These are phyloP conservation scores for Euphonia xanthogaster DNA, from an alignment of 2,797 vertebrate genomes.

Conservation along the genomic window DNA sequence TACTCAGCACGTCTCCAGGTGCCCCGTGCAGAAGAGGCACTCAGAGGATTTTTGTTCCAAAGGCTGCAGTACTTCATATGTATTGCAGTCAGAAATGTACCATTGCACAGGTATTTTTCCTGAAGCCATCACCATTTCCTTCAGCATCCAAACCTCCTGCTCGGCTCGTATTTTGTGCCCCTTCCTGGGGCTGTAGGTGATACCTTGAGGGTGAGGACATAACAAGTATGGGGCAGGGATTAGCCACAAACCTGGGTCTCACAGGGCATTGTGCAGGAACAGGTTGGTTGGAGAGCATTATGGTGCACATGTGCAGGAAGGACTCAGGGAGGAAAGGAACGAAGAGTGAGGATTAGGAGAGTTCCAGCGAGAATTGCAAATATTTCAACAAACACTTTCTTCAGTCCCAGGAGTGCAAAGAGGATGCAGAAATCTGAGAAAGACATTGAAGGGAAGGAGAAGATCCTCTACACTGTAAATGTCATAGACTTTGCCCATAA, in stretches of 20 bases:
- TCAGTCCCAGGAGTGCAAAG: neutral
- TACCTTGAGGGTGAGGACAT: neutral
- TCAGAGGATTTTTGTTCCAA: neutral
- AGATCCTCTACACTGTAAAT: neutral
- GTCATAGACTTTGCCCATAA: neutral
- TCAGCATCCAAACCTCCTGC: neutral
- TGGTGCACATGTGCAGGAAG: neutral
- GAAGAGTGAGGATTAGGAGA: neutral
- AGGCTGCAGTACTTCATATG: neutral
- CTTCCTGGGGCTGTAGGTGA: neutral
- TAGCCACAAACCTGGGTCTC: neutral
- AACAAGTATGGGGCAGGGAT: neutral
- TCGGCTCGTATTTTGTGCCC: rapidly evolving
- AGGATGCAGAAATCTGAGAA: neutral
- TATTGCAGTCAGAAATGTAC: neutral
- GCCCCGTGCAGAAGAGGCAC: neutral
- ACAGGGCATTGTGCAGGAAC: neutral
- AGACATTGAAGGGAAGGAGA: neutral
- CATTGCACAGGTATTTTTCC: neutral
- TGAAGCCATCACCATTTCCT: neutral
- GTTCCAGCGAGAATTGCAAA: neutral
- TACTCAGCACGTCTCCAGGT: neutral
- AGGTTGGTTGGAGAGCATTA: neutral
- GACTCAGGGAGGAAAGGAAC: neutral
- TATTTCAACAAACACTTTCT: neutral